Evolutionary conservation across 2,888 invertebrate species (phyloP).

Genomic region (Blera fallax): DNA sequence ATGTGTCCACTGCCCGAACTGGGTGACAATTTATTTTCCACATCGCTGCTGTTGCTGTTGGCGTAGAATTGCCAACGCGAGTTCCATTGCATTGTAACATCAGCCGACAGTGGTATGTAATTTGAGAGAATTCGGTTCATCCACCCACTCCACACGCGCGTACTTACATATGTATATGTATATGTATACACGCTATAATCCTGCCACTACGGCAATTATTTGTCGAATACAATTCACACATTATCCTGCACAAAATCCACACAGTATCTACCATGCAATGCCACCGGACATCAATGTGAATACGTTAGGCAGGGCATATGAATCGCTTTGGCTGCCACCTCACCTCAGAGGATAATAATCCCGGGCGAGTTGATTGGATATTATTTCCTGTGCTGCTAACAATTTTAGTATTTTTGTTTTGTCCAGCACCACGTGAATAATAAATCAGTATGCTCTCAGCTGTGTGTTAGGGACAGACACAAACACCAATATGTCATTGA

Average conservation of each 20-base stretch:
- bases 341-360: slow-evolving; percentile 15
- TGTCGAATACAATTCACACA: slow-evolving; percentile 36
- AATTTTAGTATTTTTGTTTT: slow-evolving; percentile 21
- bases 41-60: slow-evolving; percentile 14
- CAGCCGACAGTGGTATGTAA: slow-evolving; percentile 7
- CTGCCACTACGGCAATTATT: slow-evolving; percentile 46
- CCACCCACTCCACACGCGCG: too few species aligned
- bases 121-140: slow-evolving; percentile 22
- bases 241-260: background rate
- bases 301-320: background rate
- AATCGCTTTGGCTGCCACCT: background rate
- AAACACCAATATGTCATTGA: slow-evolving; percentile 37
- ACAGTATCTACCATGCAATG: background rate
- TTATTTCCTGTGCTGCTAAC: slow-evolving; percentile 46
- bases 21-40: slow-evolving; percentile 62
- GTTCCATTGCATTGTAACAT: slow-evolving; percentile 22
- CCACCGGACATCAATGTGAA: slow-evolving; percentile 17
- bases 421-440: slow-evolving; percentile 27
- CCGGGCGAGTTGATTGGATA: slow-evolving; percentile 45
- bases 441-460: slow-evolving; percentile 33
- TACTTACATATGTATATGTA: background rate
- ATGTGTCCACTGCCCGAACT: slow-evolving; percentile 8
- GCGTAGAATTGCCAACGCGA: background rate
- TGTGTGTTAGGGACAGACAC: background rate
- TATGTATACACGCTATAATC: slow-evolving; percentile 17